Evolutionary conservation across 2,113 vertebrate genomes (phyloP).

Genomic region (Sylvia atricapilla): DNA sequence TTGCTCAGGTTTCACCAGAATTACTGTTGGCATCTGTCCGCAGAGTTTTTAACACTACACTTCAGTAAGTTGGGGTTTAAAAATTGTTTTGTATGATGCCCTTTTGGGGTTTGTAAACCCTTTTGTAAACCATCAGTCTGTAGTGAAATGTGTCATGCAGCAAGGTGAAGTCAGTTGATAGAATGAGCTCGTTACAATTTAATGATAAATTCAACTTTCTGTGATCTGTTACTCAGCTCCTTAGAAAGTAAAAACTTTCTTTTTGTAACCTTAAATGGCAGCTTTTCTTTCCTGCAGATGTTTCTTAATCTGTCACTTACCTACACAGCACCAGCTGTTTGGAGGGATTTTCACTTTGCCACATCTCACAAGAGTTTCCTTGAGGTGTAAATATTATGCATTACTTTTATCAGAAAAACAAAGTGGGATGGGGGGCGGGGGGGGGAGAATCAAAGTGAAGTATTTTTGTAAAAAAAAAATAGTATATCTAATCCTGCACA

Average conservation of each 20-base stretch:
- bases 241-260: not conserved
- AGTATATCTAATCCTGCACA: not conserved
- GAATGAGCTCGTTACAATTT: not conserved
- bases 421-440: not conserved
- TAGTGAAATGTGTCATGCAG: not conserved
- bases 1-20: conserved; percentile 96
- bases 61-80: conserved; percentile 81
- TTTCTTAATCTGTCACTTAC: not conserved
- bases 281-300: not conserved
- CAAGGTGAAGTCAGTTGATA: not conserved
- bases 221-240: not conserved
- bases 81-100: not conserved
- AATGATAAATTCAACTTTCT: not conserved
- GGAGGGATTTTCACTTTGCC: not conserved
- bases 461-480: not conserved
- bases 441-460: too few species aligned
- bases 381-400: not conserved
- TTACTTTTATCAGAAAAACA: not conserved
- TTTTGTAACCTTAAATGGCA: not conserved
- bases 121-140: not conserved
- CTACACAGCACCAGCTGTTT: not conserved
- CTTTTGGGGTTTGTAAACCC: not conserved
- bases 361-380: not conserved
- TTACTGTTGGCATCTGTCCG: conserved; percentile 89
- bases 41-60: conserved; percentile 87